Percentiles rank a stretch among this genome's conserved stretches.
Evolutionary conservation across 2,797 vertebrate species (phyloP).

Genomic region (Champsocephalus esox): DNA sequence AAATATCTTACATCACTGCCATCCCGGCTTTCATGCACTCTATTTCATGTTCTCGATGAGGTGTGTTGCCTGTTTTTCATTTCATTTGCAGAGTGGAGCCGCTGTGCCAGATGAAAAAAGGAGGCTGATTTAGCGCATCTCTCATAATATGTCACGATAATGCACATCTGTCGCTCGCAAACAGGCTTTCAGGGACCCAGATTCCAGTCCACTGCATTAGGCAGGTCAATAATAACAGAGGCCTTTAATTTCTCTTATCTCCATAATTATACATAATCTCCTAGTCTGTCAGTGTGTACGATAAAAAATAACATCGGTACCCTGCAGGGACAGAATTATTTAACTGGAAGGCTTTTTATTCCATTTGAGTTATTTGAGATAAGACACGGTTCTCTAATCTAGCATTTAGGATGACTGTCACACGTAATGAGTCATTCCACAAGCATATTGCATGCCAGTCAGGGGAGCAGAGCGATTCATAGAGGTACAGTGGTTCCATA

Average conservation of each 20-base stretch:
- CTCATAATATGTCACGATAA: constrained; percentile 28
- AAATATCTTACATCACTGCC: constrained; percentile 3
- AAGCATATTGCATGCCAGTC: constrained; percentile 54
- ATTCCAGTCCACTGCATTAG: constrained; percentile 52
- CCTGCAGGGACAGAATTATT: constrained; percentile 60
- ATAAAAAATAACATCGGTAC: constrained; percentile 64
- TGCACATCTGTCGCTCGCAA: constrained; percentile 29
- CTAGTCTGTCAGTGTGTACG: constrained; percentile 58
- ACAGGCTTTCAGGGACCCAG: constrained; percentile 42
- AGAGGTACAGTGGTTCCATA: constrained; percentile 20
- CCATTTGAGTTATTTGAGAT: constrained; percentile 59
- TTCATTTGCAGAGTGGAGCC: constrained; percentile 24
- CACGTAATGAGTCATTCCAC: constrained; percentile 56
- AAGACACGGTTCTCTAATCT: constrained; percentile 63
- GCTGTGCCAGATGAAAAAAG: constrained; percentile 6
- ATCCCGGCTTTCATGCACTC: constrained; percentile 13
- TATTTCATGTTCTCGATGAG: constrained; percentile 15
- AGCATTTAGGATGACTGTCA: constrained; percentile 65
- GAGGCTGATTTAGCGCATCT: constrained; percentile 33
- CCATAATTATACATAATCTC: constrained; percentile 71
- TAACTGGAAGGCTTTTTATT: constrained; percentile 59
- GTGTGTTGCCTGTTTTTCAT: constrained; percentile 12
- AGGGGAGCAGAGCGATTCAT: constrained; percentile 39
- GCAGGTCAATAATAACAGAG: constrained; percentile 63
- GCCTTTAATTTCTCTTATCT: constrained; percentile 71